A percentile compares a stretch with the other conserved stretches of the same genome.
Evolutionary conservation across 35 echinoderm and acorn worm genomes (phyloP).

Genomic region (Apostichopus japonicus): DNA sequence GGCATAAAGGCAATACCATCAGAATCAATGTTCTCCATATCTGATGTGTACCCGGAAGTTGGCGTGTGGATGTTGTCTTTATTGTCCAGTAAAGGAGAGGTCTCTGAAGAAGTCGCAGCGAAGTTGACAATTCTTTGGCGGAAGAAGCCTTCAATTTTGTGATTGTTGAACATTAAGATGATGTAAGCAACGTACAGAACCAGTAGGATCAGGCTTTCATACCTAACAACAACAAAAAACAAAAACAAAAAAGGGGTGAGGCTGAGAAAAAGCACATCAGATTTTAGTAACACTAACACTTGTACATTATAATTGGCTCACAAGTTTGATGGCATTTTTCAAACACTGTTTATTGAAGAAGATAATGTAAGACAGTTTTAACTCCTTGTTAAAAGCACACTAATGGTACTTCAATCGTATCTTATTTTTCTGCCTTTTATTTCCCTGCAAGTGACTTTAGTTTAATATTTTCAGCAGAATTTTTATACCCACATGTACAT

Average conservation of each 20-base stretch:
- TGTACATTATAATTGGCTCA: too few species aligned
- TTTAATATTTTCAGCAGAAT: too few species aligned
- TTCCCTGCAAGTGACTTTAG: too few species aligned
- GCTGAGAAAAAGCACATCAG: too few species aligned
- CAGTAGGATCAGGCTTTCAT: conserved; percentile 75
- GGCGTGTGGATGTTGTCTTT: neutral
- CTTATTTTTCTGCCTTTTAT: too few species aligned
- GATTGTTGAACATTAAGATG: conserved; percentile 83
- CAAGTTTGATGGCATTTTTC: too few species aligned
- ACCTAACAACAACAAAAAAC: conserved; percentile 49
- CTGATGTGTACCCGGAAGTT: conserved; percentile 25
- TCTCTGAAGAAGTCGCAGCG: neutral
- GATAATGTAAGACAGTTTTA: too few species aligned
- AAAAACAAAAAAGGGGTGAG: conserved; percentile 56
- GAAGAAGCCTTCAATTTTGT: conserved; percentile 30
- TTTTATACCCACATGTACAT: too few species aligned
- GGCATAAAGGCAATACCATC: neutral
- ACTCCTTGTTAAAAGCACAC: too few species aligned
- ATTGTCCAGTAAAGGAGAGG: neutral
- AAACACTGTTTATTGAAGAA: too few species aligned
- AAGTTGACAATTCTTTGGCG: neutral
- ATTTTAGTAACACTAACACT: too few species aligned
- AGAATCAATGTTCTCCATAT: conserved; percentile 20
- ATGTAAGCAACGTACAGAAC: conserved; percentile 77
- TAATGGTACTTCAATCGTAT: too few species aligned